A percentile compares a stretch with the other conserved stretches of the same genome.
Evolutionary conservation across 2,888 invertebrate genomes (phyloP).

Genomic region (Acleris laterana): DNA sequence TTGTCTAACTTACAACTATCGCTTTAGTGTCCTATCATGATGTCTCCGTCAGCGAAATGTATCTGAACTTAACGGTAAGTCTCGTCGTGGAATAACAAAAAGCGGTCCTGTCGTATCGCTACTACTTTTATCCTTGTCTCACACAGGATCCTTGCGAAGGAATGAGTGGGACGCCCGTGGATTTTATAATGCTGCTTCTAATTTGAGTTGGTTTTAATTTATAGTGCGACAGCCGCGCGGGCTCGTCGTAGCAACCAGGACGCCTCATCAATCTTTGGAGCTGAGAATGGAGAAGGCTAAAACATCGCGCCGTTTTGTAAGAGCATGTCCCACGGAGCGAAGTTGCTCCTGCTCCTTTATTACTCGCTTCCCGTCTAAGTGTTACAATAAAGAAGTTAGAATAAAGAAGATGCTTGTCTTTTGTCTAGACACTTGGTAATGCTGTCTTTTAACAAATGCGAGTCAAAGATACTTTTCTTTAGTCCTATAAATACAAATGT

Average conservation of each 20-base stretch:
- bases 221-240: slow-evolving; percentile 78
- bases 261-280: slow-evolving; percentile 75
- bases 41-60: slow-evolving; percentile 35
- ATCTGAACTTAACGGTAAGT: slow-evolving; percentile 66
- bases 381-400: slow-evolving; percentile 22
- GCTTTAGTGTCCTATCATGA: slow-evolving; percentile 23
- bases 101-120: slow-evolving; percentile 67
- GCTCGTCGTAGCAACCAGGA: slow-evolving; percentile 62
- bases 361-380: slow-evolving; percentile 29
- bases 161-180: slow-evolving; percentile 66
- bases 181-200: slow-evolving; percentile 71
- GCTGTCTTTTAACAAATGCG: neutral
- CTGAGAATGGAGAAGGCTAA: slow-evolving; percentile 56
- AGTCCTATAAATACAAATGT: too few species aligned
- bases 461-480: neutral
- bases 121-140: slow-evolving; percentile 68
- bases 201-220: slow-evolving; percentile 80
- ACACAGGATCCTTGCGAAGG: slow-evolving; percentile 53
- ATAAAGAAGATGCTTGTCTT: slow-evolving; percentile 22
- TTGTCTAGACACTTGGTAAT: neutral
- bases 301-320: slow-evolving; percentile 44
- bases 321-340: slow-evolving; percentile 31
- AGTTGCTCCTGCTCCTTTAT: slow-evolving; percentile 34
- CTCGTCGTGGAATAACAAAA: slow-evolving; percentile 75
- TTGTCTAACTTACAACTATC: slow-evolving; percentile 8